Evolutionary conservation across 2,797 vertebrate genomes (phyloP).

Genomic region (Muraenolepis orangiensis): DNA sequence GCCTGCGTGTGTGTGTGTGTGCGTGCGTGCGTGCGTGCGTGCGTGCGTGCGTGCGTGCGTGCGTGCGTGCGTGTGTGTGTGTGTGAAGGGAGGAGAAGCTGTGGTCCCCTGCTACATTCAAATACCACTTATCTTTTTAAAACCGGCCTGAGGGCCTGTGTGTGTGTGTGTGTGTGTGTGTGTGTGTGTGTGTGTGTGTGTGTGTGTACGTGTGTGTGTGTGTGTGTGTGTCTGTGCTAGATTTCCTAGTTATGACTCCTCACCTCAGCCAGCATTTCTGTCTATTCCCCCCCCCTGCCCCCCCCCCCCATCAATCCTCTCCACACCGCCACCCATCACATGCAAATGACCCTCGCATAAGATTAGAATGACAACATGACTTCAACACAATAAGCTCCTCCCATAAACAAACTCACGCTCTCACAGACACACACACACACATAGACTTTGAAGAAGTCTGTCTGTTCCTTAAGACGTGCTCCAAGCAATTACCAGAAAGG

Average conservation of each 20-base stretch:
- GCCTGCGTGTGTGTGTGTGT: constrained; percentile 1
- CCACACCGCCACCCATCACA: constrained; percentile 29
- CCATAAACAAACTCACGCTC: neutral
- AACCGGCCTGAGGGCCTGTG: neutral
- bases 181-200: neutral
- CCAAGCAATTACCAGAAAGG: constrained; percentile 32
- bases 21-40: no score
- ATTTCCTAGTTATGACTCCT: constrained; percentile 38
- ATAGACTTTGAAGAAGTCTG: neutral
- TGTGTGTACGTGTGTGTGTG: constrained; percentile 6
- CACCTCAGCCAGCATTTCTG: constrained; percentile 42
- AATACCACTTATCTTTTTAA: neutral
- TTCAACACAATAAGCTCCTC: constrained; percentile 45
- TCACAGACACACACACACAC: neutral
- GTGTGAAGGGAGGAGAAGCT: neutral
- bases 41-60: no score
- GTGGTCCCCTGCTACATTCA: neutral
- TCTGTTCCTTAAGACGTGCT: constrained; percentile 42
- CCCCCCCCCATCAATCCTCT: constrained; percentile 53
- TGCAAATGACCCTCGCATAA: constrained; percentile 58
- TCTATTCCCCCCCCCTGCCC: constrained; percentile 14
- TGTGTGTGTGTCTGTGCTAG: constrained; percentile 3
- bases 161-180: no score
- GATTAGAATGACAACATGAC: constrained; percentile 46
- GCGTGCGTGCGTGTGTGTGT: neutral